Conservation (phyloP, 2,113 vertebrate species). For the Phycodurus eques region DNA sequence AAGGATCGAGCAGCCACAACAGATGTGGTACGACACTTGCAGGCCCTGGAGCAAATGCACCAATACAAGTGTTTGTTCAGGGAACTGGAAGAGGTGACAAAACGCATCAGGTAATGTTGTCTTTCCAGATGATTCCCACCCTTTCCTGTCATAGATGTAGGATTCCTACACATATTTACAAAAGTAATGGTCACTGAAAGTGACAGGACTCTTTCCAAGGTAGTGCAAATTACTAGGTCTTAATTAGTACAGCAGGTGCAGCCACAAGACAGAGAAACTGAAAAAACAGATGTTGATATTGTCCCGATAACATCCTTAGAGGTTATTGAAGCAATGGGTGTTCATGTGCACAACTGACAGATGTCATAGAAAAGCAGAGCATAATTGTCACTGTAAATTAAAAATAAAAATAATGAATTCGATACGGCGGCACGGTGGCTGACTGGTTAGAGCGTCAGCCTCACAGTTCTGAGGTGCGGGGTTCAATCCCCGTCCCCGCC, state of each 20-base stretch:
- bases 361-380: conserved; percentile 17
- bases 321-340: conserved; percentile 23
- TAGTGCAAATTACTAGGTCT: conserved; percentile 15
- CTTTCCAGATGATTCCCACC: conserved; percentile 71
- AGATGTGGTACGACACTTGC: conserved; percentile 79
- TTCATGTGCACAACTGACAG: conserved; percentile 25
- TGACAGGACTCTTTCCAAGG: conserved; percentile 57
- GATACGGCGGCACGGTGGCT: no score
- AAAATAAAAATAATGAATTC: no score
- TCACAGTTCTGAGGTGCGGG: no score
- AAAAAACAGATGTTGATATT: conserved; percentile 24
- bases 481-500: no score
- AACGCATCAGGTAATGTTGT: conserved; percentile 80
- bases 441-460: no score
- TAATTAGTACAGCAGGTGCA: conserved; percentile 25
- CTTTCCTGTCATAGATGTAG: conserved; percentile 68
- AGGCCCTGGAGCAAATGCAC: conserved; percentile 73
- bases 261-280: not conserved
- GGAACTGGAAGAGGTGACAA: conserved; percentile 81
- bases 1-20: conserved; percentile 71
- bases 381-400: not conserved
- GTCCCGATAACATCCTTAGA: conserved; percentile 2
- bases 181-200: conserved; percentile 57
- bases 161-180: conserved; percentile 56
- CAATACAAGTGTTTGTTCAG: conserved; percentile 66